Percentiles rank a stretch among this genome's conserved stretches.
Evolutionary conservation across 2,888 invertebrate genomes (phyloP).

Genomic region (Chironomus tentans): DNA sequence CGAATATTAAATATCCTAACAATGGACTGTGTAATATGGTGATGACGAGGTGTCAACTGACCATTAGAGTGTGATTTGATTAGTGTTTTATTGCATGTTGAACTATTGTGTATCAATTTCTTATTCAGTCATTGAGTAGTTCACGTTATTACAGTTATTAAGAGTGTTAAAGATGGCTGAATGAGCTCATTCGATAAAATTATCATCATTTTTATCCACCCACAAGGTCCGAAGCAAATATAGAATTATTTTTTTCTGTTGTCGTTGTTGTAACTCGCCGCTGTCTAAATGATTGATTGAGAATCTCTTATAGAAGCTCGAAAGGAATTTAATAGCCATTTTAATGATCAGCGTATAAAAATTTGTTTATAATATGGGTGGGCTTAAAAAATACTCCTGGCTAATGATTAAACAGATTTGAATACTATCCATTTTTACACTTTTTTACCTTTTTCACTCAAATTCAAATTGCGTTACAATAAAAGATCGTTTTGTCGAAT

Average conservation of each 20-base stretch:
- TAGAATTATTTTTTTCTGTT: neutral
- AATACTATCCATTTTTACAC: neutral
- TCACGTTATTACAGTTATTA: neutral
- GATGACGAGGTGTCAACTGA: neutral
- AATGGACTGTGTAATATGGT: neutral
- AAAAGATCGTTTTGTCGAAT: neutral
- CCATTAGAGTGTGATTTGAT: neutral
- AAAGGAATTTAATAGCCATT: neutral
- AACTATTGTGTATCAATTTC: too few relatives aligned
- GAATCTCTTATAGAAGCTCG: neutral
- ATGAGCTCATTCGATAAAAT: neutral
- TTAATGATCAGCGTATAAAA: neutral
- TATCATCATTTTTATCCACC: slow-evolving; percentile 18
- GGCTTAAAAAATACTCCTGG: neutral
- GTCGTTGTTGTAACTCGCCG: neutral
- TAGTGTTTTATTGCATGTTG: too few relatives aligned
- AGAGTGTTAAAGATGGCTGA: neutral
- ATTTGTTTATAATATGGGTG: neutral
- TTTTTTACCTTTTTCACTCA: too few relatives aligned
- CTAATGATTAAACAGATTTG: neutral
- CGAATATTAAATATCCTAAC: neutral
- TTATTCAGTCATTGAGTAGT: too few relatives aligned
- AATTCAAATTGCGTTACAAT: too few relatives aligned
- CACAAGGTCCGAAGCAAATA: neutral
- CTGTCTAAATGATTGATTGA: slow-evolving; percentile 10